Conservation (phyloP, 2,113 vertebrate species). For the Paratilapia polleni region DNA sequence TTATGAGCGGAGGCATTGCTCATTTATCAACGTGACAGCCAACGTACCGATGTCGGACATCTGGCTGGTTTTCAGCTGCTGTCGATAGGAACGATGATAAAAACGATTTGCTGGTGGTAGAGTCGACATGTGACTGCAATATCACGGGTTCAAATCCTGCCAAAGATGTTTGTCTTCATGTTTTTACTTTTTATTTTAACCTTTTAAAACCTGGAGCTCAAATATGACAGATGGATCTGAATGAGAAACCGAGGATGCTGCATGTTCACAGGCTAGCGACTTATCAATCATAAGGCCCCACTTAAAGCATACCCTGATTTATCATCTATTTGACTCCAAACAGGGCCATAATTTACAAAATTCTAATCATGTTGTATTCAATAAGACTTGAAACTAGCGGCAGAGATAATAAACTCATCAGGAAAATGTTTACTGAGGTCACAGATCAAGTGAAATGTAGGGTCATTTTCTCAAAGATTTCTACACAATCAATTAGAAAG, state of each 20-base stretch:
- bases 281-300: too few species aligned
- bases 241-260: too few species aligned
- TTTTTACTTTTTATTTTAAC: background rate
- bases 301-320: background rate
- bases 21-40: constrained; percentile 30
- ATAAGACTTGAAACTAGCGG: background rate
- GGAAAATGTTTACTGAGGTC: background rate
- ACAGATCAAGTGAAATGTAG: background rate
- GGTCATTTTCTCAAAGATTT: background rate
- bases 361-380: background rate
- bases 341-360: background rate
- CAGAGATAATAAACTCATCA: too few species aligned
- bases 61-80: constrained; percentile 2
- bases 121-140: background rate
- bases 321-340: background rate
- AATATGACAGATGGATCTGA: background rate
- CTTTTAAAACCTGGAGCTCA: background rate
- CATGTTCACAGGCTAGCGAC: too few species aligned
- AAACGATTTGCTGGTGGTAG: background rate
- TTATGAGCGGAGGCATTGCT: background rate
- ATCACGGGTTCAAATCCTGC: background rate
- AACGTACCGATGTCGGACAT: background rate
- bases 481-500: background rate
- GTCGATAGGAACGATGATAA: background rate
- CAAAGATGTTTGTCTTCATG: background rate